Conservation (phyloP, 2,113 vertebrate genomes). For the Lamprotornis superbus region DNA sequence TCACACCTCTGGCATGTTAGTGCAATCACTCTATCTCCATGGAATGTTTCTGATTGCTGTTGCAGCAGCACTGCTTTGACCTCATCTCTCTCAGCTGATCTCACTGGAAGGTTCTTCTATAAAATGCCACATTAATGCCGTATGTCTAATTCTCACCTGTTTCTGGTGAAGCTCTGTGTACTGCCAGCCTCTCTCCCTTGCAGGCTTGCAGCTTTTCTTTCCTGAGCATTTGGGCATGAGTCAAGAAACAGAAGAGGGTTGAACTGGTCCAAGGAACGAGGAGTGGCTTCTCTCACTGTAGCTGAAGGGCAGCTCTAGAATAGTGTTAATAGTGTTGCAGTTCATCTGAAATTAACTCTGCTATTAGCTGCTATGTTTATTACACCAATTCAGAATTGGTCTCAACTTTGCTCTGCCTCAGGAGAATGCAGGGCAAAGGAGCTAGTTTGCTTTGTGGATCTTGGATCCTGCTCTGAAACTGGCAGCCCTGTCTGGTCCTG, state of each 20-base stretch:
- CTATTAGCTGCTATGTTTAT: neutral
- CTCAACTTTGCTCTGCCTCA: neutral
- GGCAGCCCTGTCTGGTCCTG: neutral
- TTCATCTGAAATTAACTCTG: neutral
- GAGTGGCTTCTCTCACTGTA: neutral
- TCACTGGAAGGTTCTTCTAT: neutral
- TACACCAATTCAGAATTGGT: neutral
- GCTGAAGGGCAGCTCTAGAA: neutral
- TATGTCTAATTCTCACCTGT: neutral
- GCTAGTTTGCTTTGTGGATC: neutral
- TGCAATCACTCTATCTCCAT: neutral
- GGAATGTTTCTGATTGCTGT: rapidly evolving
- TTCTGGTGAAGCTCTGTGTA: neutral
- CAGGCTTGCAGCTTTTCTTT: neutral
- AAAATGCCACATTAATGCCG: neutral
- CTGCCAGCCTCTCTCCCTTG: neutral
- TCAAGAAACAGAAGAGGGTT: neutral
- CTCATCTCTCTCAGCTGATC: neutral
- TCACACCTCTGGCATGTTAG: neutral
- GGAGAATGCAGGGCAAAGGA: neutral
- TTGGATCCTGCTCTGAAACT: neutral
- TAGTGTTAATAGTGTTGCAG: neutral
- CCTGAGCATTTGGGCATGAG: neutral
- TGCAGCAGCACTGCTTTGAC: neutral
- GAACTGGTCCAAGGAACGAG: neutral